These are phyloP conservation scores for Panthera leo DNA, from an alignment of 2,113 vertebrate species.

Conservation along the genomic window DNA sequence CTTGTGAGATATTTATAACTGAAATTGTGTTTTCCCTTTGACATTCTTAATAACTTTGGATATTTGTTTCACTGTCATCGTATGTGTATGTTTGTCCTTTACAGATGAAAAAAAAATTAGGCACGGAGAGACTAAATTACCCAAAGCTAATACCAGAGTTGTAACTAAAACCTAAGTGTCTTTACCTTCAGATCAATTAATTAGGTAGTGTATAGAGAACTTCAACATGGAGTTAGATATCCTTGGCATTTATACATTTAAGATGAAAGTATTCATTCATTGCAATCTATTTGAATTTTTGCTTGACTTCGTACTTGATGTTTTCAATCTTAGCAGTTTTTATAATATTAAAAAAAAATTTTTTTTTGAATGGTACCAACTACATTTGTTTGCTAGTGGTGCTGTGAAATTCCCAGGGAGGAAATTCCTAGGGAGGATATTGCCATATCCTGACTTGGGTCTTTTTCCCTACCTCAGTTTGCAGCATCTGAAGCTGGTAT, in stretches of 20 bases:
- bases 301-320: neutral
- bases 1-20: conserved; percentile 56
- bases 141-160: neutral
- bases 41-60: conserved; percentile 52
- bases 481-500: neutral
- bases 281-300: neutral
- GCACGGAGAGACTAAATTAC: neutral
- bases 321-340: conserved; percentile 24
- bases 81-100: neutral
- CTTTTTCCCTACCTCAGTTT: neutral
- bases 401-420: neutral
- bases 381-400: neutral
- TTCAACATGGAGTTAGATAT: neutral
- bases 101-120: neutral
- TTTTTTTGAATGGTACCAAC: neutral
- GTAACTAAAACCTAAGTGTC: neutral
- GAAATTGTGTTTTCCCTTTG: conserved; percentile 54
- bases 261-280: neutral
- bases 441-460: neutral
- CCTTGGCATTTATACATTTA: neutral
- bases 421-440: neutral
- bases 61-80: conserved; percentile 36
- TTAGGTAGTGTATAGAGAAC: neutral
- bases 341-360: neutral
- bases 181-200: neutral